These are phyloP conservation scores for Siphamia tubifer DNA, from an alignment of 2,113 vertebrate genomes.

Conservation along the genomic window DNA sequence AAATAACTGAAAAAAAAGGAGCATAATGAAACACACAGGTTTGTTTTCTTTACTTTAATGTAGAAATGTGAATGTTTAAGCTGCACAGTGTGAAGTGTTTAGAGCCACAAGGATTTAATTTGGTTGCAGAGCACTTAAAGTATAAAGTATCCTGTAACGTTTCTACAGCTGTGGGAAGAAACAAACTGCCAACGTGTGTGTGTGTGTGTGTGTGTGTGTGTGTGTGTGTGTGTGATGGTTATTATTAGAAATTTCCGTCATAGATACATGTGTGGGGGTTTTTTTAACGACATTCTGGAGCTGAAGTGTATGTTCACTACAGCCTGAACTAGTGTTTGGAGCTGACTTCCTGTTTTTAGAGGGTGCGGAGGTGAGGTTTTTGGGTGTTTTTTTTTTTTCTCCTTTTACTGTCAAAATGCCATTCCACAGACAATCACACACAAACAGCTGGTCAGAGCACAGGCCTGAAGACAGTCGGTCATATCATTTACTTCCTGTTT, in stretches of 20 bases:
- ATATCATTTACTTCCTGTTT: no score
- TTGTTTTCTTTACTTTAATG: background rate
- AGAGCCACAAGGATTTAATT: background rate
- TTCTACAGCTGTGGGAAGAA: background rate
- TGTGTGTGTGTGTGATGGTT: background rate
- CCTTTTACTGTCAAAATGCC: no score
- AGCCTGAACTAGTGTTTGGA: background rate
- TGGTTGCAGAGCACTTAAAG: background rate
- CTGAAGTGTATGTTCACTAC: constrained; percentile 11
- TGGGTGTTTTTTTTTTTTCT: no score
- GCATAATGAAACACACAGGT: background rate
- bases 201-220: background rate
- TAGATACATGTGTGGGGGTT: background rate
- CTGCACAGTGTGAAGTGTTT: background rate
- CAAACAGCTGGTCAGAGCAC: background rate
- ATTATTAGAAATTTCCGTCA: constrained; percentile 18
- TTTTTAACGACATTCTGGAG: constrained; percentile 1
- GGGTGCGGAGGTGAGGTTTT: no score
- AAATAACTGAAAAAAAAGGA: background rate
- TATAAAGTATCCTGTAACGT: background rate
- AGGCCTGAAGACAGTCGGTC: background rate
- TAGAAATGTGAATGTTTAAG: background rate
- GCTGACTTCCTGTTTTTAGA: no score
- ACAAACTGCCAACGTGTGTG: background rate
- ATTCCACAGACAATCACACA: background rate